Base-by-base conservation (phyloP, 2,888 invertebrate genomes). In the Spicauda simplicius region DNA sequence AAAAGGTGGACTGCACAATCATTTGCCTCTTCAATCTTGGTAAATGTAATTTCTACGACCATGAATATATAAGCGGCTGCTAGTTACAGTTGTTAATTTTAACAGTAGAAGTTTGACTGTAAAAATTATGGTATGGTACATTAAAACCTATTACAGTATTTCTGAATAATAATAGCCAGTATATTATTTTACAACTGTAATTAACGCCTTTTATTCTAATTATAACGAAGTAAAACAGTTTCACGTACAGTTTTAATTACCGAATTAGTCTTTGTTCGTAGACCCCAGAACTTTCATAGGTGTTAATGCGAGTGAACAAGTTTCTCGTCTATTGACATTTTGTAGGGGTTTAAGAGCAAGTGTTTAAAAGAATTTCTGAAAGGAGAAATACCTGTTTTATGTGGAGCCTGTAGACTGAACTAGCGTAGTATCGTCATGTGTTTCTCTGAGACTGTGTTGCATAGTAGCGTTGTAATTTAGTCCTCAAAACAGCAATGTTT, bases 261-360 rank as follows among this genome's bases (percentile, higher is more conserved):
- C 48, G 11, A 45, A 30, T 48, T 48, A 11, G 30, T 25, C 48
- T 60, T 60, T 60, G 59, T 60, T 50, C 18, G 7, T 18, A 25
- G 12, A 60, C 11, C 18, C 12, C 30, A 48, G 30, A 18, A 60
- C 59, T 50, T 59, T 59, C 50, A 18, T 19, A 53, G 53, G 62
- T 54, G 20, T 45, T 61, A 20, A 62, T 62, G 54, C 62, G 62
- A 54, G 20, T 41, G n/a, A 62, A 62, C 41, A 62, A 41, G 62
- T 54, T 54, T 41, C 53, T 20, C 41, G 19, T 20, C n/a, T 54
- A 45, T 62, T 62, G 62, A 62, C 25, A 41, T 18, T 50, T 50
- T 45, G 12, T 41, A 62, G 25, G 54, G 62, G 41, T 54, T 54
- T n/a, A 55, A 55, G 30, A 33, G 16, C 18, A 50, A 50, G 18